Conservation (phyloP, 2,113 vertebrate genomes). For the Microcebus tavaratra region DNA sequence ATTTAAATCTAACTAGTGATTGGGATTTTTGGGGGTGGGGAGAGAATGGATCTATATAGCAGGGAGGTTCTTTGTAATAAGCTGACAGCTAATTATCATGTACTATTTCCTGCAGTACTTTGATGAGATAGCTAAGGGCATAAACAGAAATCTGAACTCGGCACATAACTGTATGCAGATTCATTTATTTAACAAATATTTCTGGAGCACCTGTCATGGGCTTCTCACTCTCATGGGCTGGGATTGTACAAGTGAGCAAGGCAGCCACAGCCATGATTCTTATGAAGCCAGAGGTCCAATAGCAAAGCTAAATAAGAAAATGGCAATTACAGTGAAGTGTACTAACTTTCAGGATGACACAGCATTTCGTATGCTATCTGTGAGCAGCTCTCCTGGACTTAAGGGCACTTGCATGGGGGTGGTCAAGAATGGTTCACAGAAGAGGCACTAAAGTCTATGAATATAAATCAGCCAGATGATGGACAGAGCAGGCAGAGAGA, state of each 20-base stretch:
- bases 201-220: neutral
- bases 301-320: neutral
- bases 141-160: conserved; percentile 35
- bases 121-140: neutral
- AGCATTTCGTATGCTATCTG: neutral
- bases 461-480: neutral
- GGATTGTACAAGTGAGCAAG: neutral
- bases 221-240: neutral
- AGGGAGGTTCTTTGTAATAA: neutral
- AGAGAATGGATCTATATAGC: neutral
- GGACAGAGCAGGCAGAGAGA: neutral
- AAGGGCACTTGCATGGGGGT: neutral
- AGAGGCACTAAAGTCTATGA: neutral
- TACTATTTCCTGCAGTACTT: neutral
- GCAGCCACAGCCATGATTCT: neutral
- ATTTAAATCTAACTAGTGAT: conserved; percentile 35
- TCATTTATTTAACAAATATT: conserved; percentile 5
- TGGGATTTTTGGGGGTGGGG: accelerated
- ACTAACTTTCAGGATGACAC: neutral
- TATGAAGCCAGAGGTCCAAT: neutral
- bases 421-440: neutral
- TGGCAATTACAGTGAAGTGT: neutral
- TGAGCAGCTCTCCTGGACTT: neutral
- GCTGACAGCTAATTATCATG: neutral
- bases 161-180: neutral